Base-by-base conservation (phyloP, 1,140 invertebrate genomes). In the Maniola jurtina region DNA sequence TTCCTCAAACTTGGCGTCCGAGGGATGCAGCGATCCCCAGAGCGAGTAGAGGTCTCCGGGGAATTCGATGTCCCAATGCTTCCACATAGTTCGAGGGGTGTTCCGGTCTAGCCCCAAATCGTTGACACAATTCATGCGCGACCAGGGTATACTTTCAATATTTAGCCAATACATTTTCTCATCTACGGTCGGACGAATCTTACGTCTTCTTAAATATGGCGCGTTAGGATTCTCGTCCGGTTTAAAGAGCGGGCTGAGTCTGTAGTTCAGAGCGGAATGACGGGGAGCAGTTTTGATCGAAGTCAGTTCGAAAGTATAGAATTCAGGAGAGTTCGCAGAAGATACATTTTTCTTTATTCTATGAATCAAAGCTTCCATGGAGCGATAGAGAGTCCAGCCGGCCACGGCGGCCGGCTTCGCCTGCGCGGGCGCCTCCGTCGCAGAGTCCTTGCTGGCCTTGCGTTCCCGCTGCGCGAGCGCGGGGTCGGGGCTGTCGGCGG, bases 31-130 rank as follows among this genome's bases (percentile, higher is more conserved):
- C 25, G 90, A 91, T 4, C 93, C 93, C 89, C 92, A 92, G 0
- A 94, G 73, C 0, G 93, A 93, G 80, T 90, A 94, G 4, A 94
- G 73, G 58, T 93, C 92, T 0, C 92, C 91, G n/a, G 91, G 88
- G 70, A 93, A 93, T 80, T 94, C 93, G 3, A 93, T 90, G 70
- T 94, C 92, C 91, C 92, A 94, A 62, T 93, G 90, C 72, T 93
- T 92, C 88, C 93, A 85, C 79, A 87, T 78, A 2, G 91, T 88
- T 16, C 84, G 77, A 0, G 91, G 84, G 45, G 88, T 81, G 59
- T 85, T 86, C 63, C 92, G 83, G 16, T 89, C 84, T 13, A 90
- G 81, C 14, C 92, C 92, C 5, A 91, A 75, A 55, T 91, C 90
- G 65, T 92, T 93, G 2, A 81, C 70, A 5, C 84, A 71, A 66